Percentiles rank a stretch among this genome's conserved stretches.
Evolutionary conservation across 2,113 vertebrate species (phyloP).

Genomic region (Charina bottae): DNA sequence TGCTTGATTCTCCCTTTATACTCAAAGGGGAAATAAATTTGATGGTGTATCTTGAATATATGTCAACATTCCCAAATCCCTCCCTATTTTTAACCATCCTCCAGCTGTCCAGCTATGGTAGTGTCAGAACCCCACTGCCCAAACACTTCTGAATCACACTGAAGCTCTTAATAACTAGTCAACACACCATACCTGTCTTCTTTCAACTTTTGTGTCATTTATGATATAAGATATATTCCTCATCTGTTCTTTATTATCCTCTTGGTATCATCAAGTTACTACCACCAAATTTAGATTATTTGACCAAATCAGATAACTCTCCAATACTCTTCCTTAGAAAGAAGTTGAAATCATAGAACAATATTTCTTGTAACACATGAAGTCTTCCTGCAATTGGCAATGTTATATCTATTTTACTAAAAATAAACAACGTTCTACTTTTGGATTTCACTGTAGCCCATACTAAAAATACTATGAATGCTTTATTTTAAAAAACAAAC

Average conservation of each 20-base stretch:
- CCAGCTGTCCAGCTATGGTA: neutral
- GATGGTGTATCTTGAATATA: neutral
- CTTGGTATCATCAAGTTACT: neutral
- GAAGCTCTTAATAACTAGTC: neutral
- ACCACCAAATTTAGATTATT: neutral
- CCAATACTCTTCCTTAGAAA: neutral
- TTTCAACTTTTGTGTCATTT: neutral
- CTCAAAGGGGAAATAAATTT: neutral
- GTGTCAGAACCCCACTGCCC: neutral
- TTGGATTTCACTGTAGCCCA: neutral
- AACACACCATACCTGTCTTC: neutral
- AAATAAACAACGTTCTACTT: neutral
- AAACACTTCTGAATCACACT: neutral
- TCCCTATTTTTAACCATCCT: neutral
- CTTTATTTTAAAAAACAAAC: neutral
- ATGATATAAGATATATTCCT: neutral
- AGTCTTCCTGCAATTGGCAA: neutral
- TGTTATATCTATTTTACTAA: neutral
- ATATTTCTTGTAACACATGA: neutral
- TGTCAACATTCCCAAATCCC: neutral
- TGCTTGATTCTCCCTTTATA: neutral
- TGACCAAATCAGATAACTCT: neutral
- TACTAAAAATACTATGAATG: neutral
- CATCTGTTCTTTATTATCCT: neutral
- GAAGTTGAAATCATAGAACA: neutral